A percentile compares a stretch with the other conserved stretches of the same genome.
phyloP scores from a whole-genome alignment of 2,113 vertebrate species.

The Stegostoma tigrinum region DNA sequence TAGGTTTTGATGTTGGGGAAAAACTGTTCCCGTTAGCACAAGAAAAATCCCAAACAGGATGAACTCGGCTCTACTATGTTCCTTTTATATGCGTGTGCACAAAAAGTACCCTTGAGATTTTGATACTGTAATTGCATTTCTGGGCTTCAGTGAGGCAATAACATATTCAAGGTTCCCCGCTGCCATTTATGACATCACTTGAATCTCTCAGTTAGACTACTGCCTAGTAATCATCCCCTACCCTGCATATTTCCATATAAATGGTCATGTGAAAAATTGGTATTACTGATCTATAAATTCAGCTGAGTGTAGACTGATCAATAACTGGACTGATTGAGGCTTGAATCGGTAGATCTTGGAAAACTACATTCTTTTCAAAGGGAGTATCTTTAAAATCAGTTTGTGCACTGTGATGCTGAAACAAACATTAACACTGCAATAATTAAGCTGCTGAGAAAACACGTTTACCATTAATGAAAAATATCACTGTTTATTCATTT shows the following conservation, averaged over 20 bases:
- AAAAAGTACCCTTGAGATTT: neutral
- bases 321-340: neutral
- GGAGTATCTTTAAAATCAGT: neutral
- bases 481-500: neutral
- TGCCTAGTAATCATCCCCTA: neutral
- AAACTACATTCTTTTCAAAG: neutral
- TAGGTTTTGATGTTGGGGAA: neutral
- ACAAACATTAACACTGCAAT: neutral
- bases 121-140: neutral
- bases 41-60: neutral
- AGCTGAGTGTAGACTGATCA: constrained; percentile 1
- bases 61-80: neutral
- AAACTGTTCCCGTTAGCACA: neutral
- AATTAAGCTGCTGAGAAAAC: neutral
- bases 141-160: neutral
- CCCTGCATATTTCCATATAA: neutral
- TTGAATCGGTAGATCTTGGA: neutral
- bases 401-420: neutral
- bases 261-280: neutral
- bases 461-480: neutral
- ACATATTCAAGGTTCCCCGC: neutral
- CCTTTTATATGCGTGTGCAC: neutral
- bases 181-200: constrained; percentile 11
- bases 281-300: neutral
- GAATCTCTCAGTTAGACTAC: neutral